phyloP scores from a whole-genome alignment of 2,113 vertebrate genomes.

The Girardinichthys multiradiatus region DNA sequence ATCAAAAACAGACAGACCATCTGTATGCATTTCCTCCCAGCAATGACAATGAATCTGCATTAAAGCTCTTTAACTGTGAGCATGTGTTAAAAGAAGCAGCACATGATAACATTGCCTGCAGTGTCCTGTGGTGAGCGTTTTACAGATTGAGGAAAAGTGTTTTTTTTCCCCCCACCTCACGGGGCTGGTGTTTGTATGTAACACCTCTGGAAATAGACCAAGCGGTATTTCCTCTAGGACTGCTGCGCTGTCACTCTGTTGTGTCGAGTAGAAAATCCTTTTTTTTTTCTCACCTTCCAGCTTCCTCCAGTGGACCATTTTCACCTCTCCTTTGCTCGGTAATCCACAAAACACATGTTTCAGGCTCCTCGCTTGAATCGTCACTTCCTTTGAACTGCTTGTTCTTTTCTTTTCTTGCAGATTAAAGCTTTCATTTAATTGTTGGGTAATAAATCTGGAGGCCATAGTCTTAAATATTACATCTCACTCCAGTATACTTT shows the following conservation, averaged over 20 bases:
- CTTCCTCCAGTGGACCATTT: conserved; percentile 22
- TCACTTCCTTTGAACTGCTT: conserved; percentile 57
- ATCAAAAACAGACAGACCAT: conserved; percentile 68
- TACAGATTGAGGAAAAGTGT: conserved; percentile 7
- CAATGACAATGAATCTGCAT: conserved; percentile 72
- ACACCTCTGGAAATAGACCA: conserved; percentile 60
- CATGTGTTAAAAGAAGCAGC: conserved; percentile 56
- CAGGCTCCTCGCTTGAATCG: conserved; percentile 29
- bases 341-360: conserved; percentile 68
- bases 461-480: conserved; percentile 34
- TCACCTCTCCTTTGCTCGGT: conserved; percentile 36
- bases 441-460: conserved; percentile 60
- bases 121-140: conserved; percentile 25
- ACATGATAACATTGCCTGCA: conserved; percentile 46
- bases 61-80: conserved; percentile 65
- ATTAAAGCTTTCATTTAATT: conserved; percentile 32
- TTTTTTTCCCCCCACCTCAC: conserved; percentile 27
- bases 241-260: conserved; percentile 9
- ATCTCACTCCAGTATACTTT: conserved; percentile 23
- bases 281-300: conserved; percentile 23
- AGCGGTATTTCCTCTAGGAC: conserved; percentile 26
- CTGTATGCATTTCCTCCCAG: conserved; percentile 70
- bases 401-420: conserved; percentile 27
- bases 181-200: conserved; percentile 44
- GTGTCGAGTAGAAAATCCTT: conserved; percentile 7